phyloP scores from a whole-genome alignment of 1,140 invertebrate genomes.

The Drosophila athabasca region DNA sequence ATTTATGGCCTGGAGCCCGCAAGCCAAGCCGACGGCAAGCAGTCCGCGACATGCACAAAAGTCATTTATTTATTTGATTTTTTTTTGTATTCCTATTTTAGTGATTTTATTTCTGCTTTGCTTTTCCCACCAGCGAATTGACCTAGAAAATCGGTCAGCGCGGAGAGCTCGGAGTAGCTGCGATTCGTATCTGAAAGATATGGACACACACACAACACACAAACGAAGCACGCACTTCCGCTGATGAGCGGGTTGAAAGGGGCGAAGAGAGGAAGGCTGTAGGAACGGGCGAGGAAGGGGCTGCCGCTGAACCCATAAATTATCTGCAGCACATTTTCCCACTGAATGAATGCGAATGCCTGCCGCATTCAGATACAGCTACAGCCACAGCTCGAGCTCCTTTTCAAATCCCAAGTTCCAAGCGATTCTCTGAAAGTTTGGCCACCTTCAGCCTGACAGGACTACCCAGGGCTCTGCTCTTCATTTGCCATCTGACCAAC shows the following conservation, averaged over 20 bases:
- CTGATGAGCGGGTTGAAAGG: conserved; percentile 27
- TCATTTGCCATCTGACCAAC: conserved; percentile 70
- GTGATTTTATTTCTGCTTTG: not conserved
- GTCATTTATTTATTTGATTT: conserved; percentile 64
- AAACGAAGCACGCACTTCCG: conserved; percentile 66
- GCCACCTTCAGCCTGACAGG: conserved; percentile 38
- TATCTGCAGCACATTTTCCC: conserved; percentile 58
- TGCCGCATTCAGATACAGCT: conserved; percentile 9
- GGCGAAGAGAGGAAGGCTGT: not conserved
- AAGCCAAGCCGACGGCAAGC: conserved; percentile 62
- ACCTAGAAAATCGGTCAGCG: conserved; percentile 65
- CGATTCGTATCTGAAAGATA: conserved; percentile 70
- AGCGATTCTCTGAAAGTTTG: conserved; percentile 56
- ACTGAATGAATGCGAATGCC: conserved; percentile 6
- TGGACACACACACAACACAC: conserved; percentile 23
- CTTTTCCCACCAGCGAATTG: conserved; percentile 19
- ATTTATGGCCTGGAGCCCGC: conserved; percentile 55
- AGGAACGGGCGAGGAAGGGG: conserved; percentile 12
- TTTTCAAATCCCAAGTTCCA: conserved; percentile 49
- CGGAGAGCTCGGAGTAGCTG: conserved; percentile 35
- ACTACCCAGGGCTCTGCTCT: conserved; percentile 22
- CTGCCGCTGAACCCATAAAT: conserved; percentile 62
- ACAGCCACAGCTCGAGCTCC: not conserved
- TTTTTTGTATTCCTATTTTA: conserved; percentile 43
- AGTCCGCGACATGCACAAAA: conserved; percentile 72